Evolutionary conservation across 2,888 invertebrate species (phyloP).

Genomic region (Chironomus riparius): DNA sequence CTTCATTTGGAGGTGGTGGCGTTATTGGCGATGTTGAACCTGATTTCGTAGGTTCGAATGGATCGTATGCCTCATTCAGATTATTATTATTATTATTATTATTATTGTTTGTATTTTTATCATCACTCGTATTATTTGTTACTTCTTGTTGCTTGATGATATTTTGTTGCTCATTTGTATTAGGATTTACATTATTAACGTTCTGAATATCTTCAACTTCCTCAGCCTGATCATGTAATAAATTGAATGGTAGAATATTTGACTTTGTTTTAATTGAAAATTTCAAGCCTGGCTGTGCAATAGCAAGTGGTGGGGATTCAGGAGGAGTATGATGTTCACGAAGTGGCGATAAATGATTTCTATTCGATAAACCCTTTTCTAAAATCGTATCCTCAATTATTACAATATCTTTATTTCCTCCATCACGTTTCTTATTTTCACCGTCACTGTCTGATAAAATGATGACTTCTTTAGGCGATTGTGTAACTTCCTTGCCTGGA

Average conservation of each 20-base stretch:
- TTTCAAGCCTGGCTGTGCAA: conserved; percentile 51
- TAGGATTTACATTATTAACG: not conserved
- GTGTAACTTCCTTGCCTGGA: conserved; percentile 73
- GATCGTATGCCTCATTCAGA: conserved; percentile 67
- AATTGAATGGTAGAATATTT: conserved; percentile 51
- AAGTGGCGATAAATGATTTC: conserved; percentile 20
- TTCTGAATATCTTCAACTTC: conserved; percentile 40
- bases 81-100: conserved; percentile 30
- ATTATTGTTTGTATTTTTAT: conserved; percentile 29
- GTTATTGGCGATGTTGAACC: conserved; percentile 53
- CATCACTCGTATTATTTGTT: not conserved
- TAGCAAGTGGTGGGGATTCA: conserved; percentile 49
- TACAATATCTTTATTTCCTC: conserved; percentile 4
- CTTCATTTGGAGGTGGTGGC: conserved; percentile 1
- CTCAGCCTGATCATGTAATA: conserved; percentile 50
- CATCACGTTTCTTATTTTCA: conserved; percentile 34
- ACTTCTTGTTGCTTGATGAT: not conserved
- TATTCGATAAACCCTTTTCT: conserved; percentile 31
- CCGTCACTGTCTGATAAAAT: conserved; percentile 74
- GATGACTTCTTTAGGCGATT: conserved; percentile 71
- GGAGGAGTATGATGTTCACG: conserved; percentile 37
- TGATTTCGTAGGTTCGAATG: conserved; percentile 83
- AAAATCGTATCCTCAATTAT: conserved; percentile 28
- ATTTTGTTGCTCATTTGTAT: conserved; percentile 23
- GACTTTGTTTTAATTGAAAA: conserved; percentile 48